These are phyloP conservation scores for Drosophila hydei DNA, from an alignment of 1,140 invertebrate species.

Conservation along the genomic window DNA sequence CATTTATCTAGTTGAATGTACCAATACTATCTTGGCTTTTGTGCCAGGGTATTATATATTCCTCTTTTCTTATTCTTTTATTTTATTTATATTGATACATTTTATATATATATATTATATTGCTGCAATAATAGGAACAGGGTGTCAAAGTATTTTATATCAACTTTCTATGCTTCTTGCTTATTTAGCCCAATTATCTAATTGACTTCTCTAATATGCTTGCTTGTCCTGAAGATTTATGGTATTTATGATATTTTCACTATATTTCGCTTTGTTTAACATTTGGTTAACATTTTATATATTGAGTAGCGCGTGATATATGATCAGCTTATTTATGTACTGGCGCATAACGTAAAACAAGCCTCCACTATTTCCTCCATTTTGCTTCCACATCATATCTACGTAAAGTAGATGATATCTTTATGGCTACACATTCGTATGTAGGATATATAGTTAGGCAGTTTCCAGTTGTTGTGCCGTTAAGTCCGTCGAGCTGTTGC, in stretches of 20 bases:
- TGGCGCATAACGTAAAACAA: neutral
- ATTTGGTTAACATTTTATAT: neutral
- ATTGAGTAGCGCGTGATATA: constrained; percentile 19
- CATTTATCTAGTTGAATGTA: too few relatives aligned
- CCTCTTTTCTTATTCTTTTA: too few relatives aligned
- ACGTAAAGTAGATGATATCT: constrained; percentile 24
- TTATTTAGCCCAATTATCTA: too few relatives aligned
- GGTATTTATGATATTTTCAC: neutral
- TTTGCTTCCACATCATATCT: neutral
- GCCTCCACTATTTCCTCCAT: neutral
- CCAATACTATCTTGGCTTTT: too few relatives aligned
- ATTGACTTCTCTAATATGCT: neutral
- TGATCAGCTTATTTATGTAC: constrained; percentile 17
- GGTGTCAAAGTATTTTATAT: too few relatives aligned
- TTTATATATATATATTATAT: too few relatives aligned
- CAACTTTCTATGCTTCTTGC: too few relatives aligned
- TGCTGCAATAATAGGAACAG: too few relatives aligned
- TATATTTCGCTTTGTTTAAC: neutral
- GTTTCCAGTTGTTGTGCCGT: constrained; percentile 8
- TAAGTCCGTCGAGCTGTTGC: constrained; percentile 29
- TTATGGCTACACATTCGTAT: neutral
- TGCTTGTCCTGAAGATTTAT: neutral
- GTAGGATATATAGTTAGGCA: neutral
- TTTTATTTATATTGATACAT: too few relatives aligned
- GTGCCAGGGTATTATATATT: too few relatives aligned